A percentile compares a stretch with the other conserved stretches of the same genome.
Conservation (phyloP, 2,113 vertebrate genomes). For the Sturnira hondurensis region DNA sequence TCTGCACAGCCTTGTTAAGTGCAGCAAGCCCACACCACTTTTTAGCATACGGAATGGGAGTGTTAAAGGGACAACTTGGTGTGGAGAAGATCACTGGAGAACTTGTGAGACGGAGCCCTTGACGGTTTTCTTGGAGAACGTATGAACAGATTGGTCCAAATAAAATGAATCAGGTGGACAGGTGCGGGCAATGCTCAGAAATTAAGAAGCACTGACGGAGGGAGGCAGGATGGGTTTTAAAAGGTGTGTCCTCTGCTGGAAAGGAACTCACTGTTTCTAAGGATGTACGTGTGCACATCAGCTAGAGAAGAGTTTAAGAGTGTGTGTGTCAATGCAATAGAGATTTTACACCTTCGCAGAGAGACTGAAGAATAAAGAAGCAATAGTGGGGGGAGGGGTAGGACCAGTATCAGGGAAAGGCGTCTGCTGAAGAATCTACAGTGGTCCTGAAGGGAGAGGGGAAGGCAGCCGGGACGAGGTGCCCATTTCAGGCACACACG, state of each 20-base stretch:
- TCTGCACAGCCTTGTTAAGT: neutral
- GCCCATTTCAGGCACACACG: rapidly evolving
- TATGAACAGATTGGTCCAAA: neutral
- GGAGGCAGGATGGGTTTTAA: neutral
- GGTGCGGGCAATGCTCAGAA: neutral
- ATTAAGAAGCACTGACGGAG: neutral
- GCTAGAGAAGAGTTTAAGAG: neutral
- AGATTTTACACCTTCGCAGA: neutral
- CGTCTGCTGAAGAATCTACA: neutral
- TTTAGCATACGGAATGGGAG: neutral
- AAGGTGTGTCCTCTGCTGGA: neutral
- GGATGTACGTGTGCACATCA: neutral
- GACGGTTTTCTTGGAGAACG: neutral
- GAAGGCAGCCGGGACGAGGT: neutral
- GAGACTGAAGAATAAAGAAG: neutral
- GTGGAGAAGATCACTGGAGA: neutral
- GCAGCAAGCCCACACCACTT: neutral
- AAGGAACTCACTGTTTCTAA: neutral
- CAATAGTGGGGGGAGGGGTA: neutral
- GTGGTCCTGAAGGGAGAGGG: neutral
- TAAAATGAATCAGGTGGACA: neutral
- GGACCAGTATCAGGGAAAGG: neutral
- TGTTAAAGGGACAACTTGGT: neutral
- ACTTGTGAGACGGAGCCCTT: neutral
- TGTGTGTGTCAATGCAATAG: neutral